Conservation (phyloP, 2,888 invertebrate genomes). For the Thymelicus acteon region DNA sequence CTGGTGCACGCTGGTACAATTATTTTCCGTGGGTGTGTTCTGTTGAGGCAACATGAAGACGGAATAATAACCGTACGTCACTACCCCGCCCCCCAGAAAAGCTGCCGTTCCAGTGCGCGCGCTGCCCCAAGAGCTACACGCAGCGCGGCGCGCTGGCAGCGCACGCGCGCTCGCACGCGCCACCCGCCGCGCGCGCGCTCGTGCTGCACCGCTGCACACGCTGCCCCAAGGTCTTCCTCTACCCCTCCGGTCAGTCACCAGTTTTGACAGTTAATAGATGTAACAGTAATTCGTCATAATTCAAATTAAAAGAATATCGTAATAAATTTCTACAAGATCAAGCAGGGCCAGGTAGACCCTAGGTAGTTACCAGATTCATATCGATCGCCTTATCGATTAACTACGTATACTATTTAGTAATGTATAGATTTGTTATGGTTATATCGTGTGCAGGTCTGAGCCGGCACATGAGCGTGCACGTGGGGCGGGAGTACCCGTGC, state of each 20-base stretch:
- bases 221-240: slow-evolving; percentile 66
- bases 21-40: too few relatives aligned
- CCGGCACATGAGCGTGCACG: slow-evolving; percentile 87
- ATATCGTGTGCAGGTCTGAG: slow-evolving; percentile 83
- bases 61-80: too few relatives aligned
- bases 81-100: slow-evolving; percentile 60
- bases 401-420: too few relatives aligned
- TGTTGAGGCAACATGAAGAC: too few relatives aligned
- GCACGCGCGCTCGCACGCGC: slow-evolving; percentile 84
- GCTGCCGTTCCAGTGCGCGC: slow-evolving; percentile 87
- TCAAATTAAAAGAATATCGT: too few relatives aligned
- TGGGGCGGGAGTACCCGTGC: slow-evolving; percentile 87
- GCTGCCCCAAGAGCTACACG: slow-evolving; percentile 88
- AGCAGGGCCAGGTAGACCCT: too few relatives aligned
- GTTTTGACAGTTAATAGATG: too few relatives aligned
- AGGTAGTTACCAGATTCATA: too few relatives aligned
- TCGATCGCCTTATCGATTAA: too few relatives aligned
- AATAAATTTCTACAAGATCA: too few relatives aligned
- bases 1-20: slow-evolving; percentile 64
- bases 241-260: slow-evolving; percentile 56
- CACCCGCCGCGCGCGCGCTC: slow-evolving; percentile 68
- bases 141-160: slow-evolving; percentile 88
- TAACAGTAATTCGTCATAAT: too few relatives aligned
- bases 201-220: slow-evolving; percentile 87
- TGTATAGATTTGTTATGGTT: neutral